A percentile compares a stretch with the other conserved stretches of the same genome.
phyloP scores from a whole-genome alignment of 2,888 invertebrate genomes.

The Lycaena phlaeas region DNA sequence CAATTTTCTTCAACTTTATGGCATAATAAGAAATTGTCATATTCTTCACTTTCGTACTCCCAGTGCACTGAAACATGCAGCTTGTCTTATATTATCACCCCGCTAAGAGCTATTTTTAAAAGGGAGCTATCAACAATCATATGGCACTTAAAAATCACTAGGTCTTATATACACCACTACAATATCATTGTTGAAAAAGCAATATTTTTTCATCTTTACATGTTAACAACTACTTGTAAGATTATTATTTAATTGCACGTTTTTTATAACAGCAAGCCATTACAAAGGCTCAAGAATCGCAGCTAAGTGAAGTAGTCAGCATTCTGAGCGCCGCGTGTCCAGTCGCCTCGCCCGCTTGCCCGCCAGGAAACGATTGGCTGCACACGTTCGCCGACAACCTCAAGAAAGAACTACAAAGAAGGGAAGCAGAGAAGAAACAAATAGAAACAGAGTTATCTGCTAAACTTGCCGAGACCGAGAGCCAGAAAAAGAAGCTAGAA shows the following conservation, averaged over 20 bases:
- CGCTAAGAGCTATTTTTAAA: no score
- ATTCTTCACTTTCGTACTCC: no score
- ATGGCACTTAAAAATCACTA: no score
- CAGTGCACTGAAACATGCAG: no score
- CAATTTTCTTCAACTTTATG: no score
- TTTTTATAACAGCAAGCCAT: conserved; percentile 39
- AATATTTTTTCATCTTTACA: no score
- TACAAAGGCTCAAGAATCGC: conserved; percentile 70
- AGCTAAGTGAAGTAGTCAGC: conserved; percentile 72
- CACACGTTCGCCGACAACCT: conserved; percentile 45
- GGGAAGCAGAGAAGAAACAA: conserved; percentile 20
- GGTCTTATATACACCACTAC: no score
- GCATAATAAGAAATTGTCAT: no score
- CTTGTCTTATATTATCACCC: no score
- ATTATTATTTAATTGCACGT: background rate
- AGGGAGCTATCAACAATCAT: no score
- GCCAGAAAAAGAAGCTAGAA: conserved; percentile 19
- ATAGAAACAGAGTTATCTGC: conserved; percentile 13
- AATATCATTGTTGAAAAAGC: no score
- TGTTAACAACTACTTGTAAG: no score
- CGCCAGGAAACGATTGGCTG: conserved; percentile 38
- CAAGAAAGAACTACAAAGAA: conserved; percentile 31
- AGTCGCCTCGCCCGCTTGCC: conserved; percentile 31
- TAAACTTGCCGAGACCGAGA: conserved; percentile 16
- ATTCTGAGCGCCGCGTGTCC: conserved; percentile 45